These are phyloP conservation scores for Sebastes ruberrimus DNA, from an alignment of 2,797 vertebrate species.

Conservation along the genomic window DNA sequence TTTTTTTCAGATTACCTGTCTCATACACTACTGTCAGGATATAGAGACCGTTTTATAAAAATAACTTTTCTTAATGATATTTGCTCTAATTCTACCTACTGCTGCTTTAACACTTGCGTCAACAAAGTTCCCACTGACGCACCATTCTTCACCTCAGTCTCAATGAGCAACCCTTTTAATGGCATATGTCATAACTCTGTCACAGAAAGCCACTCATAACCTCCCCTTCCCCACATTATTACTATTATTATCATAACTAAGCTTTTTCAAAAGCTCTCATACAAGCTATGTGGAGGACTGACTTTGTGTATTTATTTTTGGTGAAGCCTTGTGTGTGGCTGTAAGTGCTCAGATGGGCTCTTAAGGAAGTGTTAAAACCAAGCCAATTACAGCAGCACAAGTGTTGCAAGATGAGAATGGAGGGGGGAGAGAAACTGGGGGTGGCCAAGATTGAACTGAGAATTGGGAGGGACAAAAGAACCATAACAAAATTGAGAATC, in stretches of 20 bases:
- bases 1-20: too few species aligned
- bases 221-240: neutral
- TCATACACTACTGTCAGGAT: too few species aligned
- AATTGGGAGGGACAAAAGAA: slow-evolving; percentile 17
- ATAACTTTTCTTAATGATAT: too few species aligned
- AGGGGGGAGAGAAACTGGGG: neutral
- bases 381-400: slow-evolving; percentile 55
- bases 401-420: slow-evolving; percentile 27
- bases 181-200: neutral
- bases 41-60: too few species aligned
- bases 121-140: neutral
- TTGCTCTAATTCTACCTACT: too few species aligned
- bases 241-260: neutral
- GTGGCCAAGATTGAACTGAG: slow-evolving; percentile 18
- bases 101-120: neutral
- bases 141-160: slow-evolving; percentile 21
- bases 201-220: slow-evolving; percentile 10
- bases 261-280: slow-evolving; percentile 22
- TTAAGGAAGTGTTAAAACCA: slow-evolving; percentile 57
- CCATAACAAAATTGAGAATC: slow-evolving; percentile 2
- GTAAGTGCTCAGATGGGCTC: slow-evolving; percentile 45
- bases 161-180: neutral
- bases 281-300: neutral
- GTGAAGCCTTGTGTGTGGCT: neutral
- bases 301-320: slow-evolving; percentile 29